Base-by-base conservation (phyloP, 2,888 invertebrate genomes). In the Barypeithes pellucidus region DNA sequence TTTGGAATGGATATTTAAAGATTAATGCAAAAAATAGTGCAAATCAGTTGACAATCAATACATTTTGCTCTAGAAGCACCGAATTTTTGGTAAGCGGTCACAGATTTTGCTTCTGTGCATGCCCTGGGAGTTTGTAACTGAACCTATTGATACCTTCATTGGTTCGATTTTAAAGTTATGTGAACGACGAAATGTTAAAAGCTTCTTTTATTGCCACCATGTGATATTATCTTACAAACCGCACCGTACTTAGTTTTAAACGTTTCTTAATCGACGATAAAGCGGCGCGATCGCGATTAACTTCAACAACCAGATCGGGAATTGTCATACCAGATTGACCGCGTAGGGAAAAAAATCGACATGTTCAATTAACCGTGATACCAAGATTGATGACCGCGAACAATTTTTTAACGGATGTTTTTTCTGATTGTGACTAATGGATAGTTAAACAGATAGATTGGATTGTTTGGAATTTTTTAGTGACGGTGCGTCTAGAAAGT, bases 331-430 rank as follows among this genome's bases (percentile, higher is more conserved):
- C 18, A 62, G 47, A 62, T 62, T 62, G 47, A 62, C 62, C 62
- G 14, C n/a, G 8, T n/a, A 43, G 12, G 33, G 11, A 29, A 72
- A 72, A 72, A 67, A 65, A 71, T 66, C 61, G 72, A 52, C 60
- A 43, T 72, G 72, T 52, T 72, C 72, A 72, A 72, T 72, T 72
- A 60, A 72, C 60, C 72, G 72, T 52, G 52, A 45, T 47, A 50
- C 50, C 24, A 66, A 72, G 72, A 72, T 72, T 72, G 72, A 72
- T 67, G 72, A 66, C 61, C 66, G 72, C 72, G 41, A 61, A 72
- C 43, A 24, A 72, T 61, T 72, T 72, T 66, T 72, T 60, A 59
- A 67, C 66, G 60, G 50, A 22, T 61, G 45, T 52, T 70, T 72
- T 72, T 66, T 39, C 60, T 43, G 66, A 47, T 52, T 50, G 39